Conservation (phyloP, 2,888 invertebrate species). For the Ichneumoninae sp. region DNA sequence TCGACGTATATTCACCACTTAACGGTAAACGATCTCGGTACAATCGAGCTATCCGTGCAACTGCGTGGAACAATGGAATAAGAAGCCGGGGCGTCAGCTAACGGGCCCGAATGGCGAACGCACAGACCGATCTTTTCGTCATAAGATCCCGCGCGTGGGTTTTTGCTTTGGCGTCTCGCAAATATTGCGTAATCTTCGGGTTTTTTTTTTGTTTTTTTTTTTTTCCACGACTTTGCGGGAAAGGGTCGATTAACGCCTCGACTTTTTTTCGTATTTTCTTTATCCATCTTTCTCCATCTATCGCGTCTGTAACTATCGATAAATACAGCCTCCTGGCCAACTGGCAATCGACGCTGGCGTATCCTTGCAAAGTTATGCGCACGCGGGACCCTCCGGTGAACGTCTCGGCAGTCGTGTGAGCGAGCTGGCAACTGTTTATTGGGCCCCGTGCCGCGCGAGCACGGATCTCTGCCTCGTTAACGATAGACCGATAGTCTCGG, state of each 20-base stretch:
- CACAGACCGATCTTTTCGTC: constrained; percentile 21
- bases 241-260: constrained; percentile 4
- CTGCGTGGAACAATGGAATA: constrained; percentile 29
- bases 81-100: constrained; percentile 23
- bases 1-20: constrained; percentile 26
- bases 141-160: constrained; percentile 64
- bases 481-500: constrained; percentile 61
- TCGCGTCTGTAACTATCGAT: constrained; percentile 39
- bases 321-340: constrained; percentile 56
- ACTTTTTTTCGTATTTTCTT: not conserved
- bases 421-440: constrained; percentile 65
- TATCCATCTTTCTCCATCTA: constrained; percentile 19
- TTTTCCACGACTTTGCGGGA: not conserved
- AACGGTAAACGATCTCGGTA: constrained; percentile 27
- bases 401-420: constrained; percentile 17
- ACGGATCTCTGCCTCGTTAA: constrained; percentile 50
- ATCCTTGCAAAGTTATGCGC: constrained; percentile 65
- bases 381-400: constrained; percentile 15
- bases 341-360: constrained; percentile 61
- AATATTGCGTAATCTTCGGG: constrained; percentile 45
- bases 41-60: not conserved
- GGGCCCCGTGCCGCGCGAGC: constrained; percentile 55
- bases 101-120: not conserved
- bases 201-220: not conserved
- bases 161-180: constrained; percentile 64